Evolutionary conservation across 2,113 vertebrate species (phyloP).

Genomic region (Alosa alosa): DNA sequence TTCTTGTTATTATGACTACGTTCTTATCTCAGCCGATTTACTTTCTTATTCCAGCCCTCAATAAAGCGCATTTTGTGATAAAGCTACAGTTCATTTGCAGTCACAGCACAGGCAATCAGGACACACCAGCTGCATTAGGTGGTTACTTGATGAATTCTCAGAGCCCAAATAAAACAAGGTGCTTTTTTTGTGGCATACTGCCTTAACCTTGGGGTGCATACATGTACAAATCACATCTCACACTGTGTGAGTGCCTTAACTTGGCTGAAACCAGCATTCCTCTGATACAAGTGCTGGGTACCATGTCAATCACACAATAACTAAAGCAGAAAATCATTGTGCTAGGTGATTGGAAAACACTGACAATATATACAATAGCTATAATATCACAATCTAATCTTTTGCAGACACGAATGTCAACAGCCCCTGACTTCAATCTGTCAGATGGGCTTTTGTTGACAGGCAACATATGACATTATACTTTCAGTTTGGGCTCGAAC

Average conservation of each 20-base stretch:
- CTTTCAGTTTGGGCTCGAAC: not conserved
- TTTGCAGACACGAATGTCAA: not conserved
- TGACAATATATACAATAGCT: not conserved
- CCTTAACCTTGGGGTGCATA: conserved; percentile 21
- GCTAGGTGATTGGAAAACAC: not conserved
- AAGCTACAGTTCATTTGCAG: conserved; percentile 13
- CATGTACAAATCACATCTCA: conserved; percentile 28
- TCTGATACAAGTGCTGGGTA: not conserved
- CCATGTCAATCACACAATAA: not conserved
- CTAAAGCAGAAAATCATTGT: not conserved
- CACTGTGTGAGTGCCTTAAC: conserved; percentile 46
- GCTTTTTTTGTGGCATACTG: conserved; percentile 19
- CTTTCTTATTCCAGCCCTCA: not conserved
- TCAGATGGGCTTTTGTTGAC: conserved; percentile 6
- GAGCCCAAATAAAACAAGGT: conserved; percentile 28
- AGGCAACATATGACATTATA: not conserved
- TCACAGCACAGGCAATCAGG: conserved; percentile 20
- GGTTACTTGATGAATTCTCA: conserved; percentile 36
- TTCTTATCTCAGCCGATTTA: not conserved
- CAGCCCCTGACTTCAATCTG: not conserved
- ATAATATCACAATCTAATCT: not conserved
- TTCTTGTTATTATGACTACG: not conserved
- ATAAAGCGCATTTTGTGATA: conserved; percentile 12
- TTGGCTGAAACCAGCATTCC: conserved; percentile 33
- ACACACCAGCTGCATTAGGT: conserved; percentile 31